Percentiles rank a stretch among this genome's conserved stretches.
These are phyloP conservation scores for Lutraria rhynchaena DNA, from an alignment of 1,140 invertebrate species.

Conservation along the genomic window DNA sequence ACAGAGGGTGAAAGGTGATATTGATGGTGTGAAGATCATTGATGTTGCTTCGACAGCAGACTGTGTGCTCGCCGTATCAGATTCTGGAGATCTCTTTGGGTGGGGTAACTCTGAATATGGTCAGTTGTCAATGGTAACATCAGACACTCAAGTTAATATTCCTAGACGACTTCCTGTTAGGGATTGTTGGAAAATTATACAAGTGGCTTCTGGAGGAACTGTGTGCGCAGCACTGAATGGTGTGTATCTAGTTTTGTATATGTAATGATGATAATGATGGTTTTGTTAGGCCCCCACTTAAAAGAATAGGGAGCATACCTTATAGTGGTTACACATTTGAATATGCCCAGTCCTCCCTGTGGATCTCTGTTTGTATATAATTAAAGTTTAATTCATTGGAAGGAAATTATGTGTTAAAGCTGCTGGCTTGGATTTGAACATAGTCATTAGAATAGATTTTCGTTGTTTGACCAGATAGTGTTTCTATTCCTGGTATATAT, in stretches of 20 bases:
- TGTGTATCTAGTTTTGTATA: conserved; percentile 81
- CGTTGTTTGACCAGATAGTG: too few relatives aligned
- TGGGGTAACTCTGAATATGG: conserved; percentile 98
- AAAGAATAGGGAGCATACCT: too few relatives aligned
- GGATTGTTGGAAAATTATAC: conserved; percentile 89
- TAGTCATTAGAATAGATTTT: too few relatives aligned
- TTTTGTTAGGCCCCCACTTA: too few relatives aligned
- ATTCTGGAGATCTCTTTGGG: conserved; percentile 96
- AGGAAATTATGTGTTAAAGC: too few relatives aligned
- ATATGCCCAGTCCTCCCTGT: neutral
- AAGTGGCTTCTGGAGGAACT: conserved; percentile 93
- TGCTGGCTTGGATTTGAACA: too few relatives aligned
- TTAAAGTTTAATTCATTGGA: too few relatives aligned
- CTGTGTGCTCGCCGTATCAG: conserved; percentile 94
- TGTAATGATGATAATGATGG: too few relatives aligned
- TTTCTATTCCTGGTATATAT: too few relatives aligned
- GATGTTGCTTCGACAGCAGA: conserved; percentile 91
- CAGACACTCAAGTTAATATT: conserved; percentile 83
- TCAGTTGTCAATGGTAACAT: conserved; percentile 86
- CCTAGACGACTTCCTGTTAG: conserved; percentile 87
- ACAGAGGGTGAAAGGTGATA: conserved; percentile 89
- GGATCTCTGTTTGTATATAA: neutral
- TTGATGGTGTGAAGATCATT: conserved; percentile 90
- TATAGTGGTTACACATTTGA: too few relatives aligned
- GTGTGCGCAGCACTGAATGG: conserved; percentile 93